phyloP scores from a whole-genome alignment of 1,140 invertebrate species.

The Macrosteles quadrilineatus region DNA sequence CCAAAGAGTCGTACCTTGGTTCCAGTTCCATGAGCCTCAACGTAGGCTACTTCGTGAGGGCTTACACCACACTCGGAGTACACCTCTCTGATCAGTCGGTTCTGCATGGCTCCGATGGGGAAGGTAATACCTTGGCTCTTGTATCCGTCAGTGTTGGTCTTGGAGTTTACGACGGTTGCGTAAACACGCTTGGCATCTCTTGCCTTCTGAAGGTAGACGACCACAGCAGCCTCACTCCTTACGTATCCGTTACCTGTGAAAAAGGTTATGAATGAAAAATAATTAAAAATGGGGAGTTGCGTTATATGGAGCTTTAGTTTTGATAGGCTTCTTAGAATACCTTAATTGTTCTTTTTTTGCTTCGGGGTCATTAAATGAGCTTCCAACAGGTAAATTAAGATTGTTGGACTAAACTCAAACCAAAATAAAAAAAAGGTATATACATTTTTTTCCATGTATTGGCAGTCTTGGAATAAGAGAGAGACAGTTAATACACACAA shows the following conservation, averaged over 20 bases:
- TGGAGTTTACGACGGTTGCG: conserved; percentile 81
- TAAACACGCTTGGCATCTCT: conserved; percentile 77
- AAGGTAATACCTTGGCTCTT: conserved; percentile 91
- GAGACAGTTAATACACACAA: too few species aligned
- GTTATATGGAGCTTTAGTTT: too few species aligned
- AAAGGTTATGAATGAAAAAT: conserved; percentile 4
- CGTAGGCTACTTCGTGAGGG: conserved; percentile 78
- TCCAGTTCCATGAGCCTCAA: conserved; percentile 96
- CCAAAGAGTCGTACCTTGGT: conserved; percentile 71
- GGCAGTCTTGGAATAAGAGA: too few species aligned
- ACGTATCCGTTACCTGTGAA: conserved; percentile 81
- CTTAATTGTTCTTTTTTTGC: too few species aligned
- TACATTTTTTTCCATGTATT: too few species aligned
- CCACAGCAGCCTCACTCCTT: conserved; percentile 83
- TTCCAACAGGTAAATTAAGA: too few species aligned
- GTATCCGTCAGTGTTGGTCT: conserved; percentile 86
- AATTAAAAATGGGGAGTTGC: conserved; percentile 31
- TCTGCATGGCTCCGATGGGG: conserved; percentile 85
- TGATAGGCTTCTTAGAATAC: too few species aligned
- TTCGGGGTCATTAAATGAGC: too few species aligned
- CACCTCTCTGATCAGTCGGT: conserved; percentile 79
- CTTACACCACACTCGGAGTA: conserved; percentile 81
- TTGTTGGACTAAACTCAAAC: too few species aligned
- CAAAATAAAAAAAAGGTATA: too few species aligned
- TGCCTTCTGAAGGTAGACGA: conserved; percentile 78